A percentile compares a stretch with the other conserved stretches of the same genome.
Evolutionary conservation across 2,797 vertebrate genomes (phyloP).

Genomic region (Cetoscarus ocellatus): DNA sequence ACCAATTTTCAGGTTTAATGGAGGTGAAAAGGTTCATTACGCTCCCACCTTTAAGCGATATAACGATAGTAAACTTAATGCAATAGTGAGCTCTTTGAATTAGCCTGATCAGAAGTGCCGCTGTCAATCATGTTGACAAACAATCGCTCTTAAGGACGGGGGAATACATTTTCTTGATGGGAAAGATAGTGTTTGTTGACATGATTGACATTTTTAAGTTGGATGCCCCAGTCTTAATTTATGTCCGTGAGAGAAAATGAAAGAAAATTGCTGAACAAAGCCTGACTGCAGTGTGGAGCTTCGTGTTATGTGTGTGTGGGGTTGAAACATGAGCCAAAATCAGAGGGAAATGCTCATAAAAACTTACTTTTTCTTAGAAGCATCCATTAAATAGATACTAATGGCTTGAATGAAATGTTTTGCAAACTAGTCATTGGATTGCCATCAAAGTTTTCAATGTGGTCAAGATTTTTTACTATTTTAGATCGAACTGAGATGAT

Average conservation of each 20-base stretch:
- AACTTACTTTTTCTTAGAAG: not conserved
- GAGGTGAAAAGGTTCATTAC: constrained; percentile 73
- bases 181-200: constrained; percentile 17
- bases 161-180: constrained; percentile 7
- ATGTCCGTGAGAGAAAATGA: constrained; percentile 6
- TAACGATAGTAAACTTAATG: constrained; percentile 59
- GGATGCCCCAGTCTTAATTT: constrained; percentile 6
- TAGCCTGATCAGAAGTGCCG: constrained; percentile 35
- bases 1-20: constrained; percentile 76
- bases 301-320: not conserved
- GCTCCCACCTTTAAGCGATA: constrained; percentile 60
- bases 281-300: not conserved
- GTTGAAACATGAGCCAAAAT: constrained; percentile 5
- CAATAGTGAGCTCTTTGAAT: constrained; percentile 45
- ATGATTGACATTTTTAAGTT: constrained; percentile 27
- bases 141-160: constrained; percentile 22
- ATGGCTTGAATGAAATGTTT: not conserved
- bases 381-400: too few relatives aligned
- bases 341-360: not conserved
- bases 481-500: not conserved
- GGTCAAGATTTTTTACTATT: not conserved
- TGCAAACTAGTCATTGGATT: not conserved
- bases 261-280: not conserved
- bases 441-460: not conserved
- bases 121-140: constrained; percentile 58